These are phyloP conservation scores for Luperina testacea DNA, from an alignment of 2,888 invertebrate species.

Conservation along the genomic window DNA sequence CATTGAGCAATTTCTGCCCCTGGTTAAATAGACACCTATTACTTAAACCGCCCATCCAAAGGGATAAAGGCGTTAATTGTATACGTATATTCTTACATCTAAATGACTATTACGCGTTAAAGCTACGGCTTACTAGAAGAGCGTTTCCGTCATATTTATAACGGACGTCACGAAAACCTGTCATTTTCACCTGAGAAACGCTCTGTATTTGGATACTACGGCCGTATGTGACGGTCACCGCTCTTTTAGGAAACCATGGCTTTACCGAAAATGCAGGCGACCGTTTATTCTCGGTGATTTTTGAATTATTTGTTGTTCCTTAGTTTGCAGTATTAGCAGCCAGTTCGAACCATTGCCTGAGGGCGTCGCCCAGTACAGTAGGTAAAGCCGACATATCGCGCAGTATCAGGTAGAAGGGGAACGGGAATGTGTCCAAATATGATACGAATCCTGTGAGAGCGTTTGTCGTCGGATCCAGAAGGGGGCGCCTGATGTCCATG, in stretches of 20 bases:
- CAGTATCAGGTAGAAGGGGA: conserved; percentile 98
- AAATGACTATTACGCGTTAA: conserved; percentile 38
- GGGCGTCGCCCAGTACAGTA: conserved; percentile 97
- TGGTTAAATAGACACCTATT: conserved; percentile 38
- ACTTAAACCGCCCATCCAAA: conserved; percentile 30
- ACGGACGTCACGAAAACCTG: too few relatives aligned
- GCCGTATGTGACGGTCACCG: too few relatives aligned
- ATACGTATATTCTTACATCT: conserved; percentile 41
- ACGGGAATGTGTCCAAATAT: conserved; percentile 99
- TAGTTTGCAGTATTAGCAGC: conserved; percentile 91
- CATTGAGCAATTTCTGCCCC: conserved; percentile 38
- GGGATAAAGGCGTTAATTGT: conserved; percentile 32
- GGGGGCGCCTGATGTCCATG: conserved; percentile 95
- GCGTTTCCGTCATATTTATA: too few relatives aligned
- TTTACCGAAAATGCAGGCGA: neutral
- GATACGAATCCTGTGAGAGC: conserved; percentile 92
- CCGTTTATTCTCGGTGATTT: neutral
- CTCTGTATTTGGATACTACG: too few relatives aligned
- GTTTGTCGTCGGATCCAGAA: conserved; percentile 93
- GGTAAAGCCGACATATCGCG: conserved; percentile 97
- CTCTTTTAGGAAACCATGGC: too few relatives aligned
- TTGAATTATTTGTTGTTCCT: neutral
- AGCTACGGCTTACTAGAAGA: too few relatives aligned
- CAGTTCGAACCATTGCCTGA: conserved; percentile 99
- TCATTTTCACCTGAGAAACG: too few relatives aligned